Evolutionary conservation across 1,140 invertebrate genomes (phyloP).

Genomic region (Drosophila sproati): DNA sequence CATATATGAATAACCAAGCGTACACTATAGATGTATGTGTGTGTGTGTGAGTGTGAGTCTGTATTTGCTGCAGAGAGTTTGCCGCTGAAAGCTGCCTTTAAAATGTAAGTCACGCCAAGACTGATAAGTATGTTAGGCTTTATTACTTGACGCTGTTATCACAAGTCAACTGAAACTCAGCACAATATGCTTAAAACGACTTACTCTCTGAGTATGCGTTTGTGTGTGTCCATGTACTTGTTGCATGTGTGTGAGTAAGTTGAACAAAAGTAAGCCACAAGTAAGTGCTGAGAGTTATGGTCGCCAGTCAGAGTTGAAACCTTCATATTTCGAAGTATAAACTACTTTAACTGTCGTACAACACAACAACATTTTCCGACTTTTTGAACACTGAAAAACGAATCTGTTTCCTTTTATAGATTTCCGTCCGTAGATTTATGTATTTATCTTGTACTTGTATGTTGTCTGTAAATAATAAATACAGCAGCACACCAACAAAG

Average conservation of each 20-base stretch:
- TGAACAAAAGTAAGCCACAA: slow-evolving; percentile 50
- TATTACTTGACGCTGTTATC: slow-evolving; percentile 72
- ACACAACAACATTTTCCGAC: slow-evolving; percentile 48
- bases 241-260: slow-evolving; percentile 37
- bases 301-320: slow-evolving; percentile 43
- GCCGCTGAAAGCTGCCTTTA: slow-evolving; percentile 70
- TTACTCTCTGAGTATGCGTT: neutral
- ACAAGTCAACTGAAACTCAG: slow-evolving; percentile 60
- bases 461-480: slow-evolving; percentile 1
- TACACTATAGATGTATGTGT: slow-evolving; percentile 11
- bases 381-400: slow-evolving; percentile 26
- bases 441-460: neutral
- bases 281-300: slow-evolving; percentile 37
- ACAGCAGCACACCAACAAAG: neutral
- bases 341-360: slow-evolving; percentile 79
- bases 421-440: neutral
- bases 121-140: slow-evolving; percentile 76
- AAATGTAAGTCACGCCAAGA: slow-evolving; percentile 76
- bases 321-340: slow-evolving; percentile 76
- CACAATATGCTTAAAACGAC: slow-evolving; percentile 57
- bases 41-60: slow-evolving; percentile 10
- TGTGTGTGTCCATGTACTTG: slow-evolving; percentile 33
- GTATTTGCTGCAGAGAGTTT: neutral
- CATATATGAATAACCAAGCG: slow-evolving; percentile 19
- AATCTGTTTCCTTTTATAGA: slow-evolving; percentile 34